Evolutionary conservation across 2,797 vertebrate genomes (phyloP).

Genomic region (Adelosebastes latens): DNA sequence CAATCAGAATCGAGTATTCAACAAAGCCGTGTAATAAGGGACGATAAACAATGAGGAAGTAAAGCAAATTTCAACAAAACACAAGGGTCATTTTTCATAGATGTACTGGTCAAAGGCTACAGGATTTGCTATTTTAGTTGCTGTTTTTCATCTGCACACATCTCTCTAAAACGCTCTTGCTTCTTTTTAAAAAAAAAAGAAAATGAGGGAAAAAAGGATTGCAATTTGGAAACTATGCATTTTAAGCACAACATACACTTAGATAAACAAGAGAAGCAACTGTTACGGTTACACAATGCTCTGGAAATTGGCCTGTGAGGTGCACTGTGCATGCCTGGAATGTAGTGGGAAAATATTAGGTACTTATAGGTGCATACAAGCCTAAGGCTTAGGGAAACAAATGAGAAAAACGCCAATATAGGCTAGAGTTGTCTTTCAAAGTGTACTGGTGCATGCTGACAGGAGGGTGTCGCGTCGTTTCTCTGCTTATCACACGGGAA

Average conservation of each 20-base stretch:
- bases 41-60: neutral
- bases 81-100: neutral
- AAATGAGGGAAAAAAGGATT: neutral
- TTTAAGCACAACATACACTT: neutral
- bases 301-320: neutral
- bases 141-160: neutral
- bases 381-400: constrained; percentile 1
- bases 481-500: constrained; percentile 22
- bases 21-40: neutral
- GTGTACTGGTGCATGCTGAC: constrained; percentile 11
- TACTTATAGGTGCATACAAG: neutral
- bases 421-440: constrained; percentile 10
- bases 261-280: neutral
- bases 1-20: too few species aligned
- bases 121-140: neutral
- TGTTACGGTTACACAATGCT: neutral
- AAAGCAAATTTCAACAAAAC: neutral
- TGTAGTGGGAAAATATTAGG: neutral
- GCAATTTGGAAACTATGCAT: neutral
- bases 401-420: neutral
- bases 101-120: neutral
- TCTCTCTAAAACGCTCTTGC: neutral
- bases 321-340: neutral
- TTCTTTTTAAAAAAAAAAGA: neutral
- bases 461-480: constrained; percentile 12